Conservation (phyloP, 2,113 vertebrate species). For the Hoplias malabaricus region DNA sequence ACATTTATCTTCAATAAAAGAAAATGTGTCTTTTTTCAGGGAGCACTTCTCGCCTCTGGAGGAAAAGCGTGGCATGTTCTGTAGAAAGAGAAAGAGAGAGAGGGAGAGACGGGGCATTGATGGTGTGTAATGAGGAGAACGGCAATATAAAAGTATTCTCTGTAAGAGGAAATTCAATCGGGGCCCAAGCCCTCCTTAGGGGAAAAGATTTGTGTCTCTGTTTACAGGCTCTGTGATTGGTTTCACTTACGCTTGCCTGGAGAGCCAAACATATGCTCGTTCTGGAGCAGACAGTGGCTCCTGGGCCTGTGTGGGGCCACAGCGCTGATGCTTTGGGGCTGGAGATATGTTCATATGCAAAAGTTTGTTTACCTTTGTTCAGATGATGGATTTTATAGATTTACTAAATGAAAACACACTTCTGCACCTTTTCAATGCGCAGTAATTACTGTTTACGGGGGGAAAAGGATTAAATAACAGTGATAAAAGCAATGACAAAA, state of each 20-base stretch:
- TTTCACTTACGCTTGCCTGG: slow-evolving; percentile 47
- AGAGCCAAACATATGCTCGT: slow-evolving; percentile 39
- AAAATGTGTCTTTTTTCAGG: slow-evolving; percentile 7
- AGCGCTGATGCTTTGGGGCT: background rate
- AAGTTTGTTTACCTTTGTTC: too few species aligned
- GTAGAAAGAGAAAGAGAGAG: slow-evolving; percentile 24
- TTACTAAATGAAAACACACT: too few species aligned
- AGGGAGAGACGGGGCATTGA: slow-evolving; percentile 4
- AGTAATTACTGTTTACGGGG: too few species aligned
- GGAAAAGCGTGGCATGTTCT: background rate
- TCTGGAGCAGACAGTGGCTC: background rate
- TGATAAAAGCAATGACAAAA: too few species aligned
- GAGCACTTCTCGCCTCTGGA: background rate
- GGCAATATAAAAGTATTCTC: slow-evolving; percentile 54
- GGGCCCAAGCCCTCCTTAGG: slow-evolving; percentile 40
- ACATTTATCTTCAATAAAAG: slow-evolving; percentile 3
- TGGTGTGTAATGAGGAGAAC: slow-evolving; percentile 46
- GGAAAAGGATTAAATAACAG: too few species aligned
- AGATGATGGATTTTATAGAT: too few species aligned
- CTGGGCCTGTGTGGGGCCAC: background rate
- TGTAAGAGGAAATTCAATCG: slow-evolving; percentile 56
- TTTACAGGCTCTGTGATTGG: slow-evolving; percentile 58
- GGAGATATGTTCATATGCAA: too few species aligned
- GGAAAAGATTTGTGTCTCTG: slow-evolving; percentile 57
- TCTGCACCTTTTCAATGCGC: too few species aligned